phyloP scores from a whole-genome alignment of 1,140 invertebrate species.

The Diplogasteroides magnus region DNA sequence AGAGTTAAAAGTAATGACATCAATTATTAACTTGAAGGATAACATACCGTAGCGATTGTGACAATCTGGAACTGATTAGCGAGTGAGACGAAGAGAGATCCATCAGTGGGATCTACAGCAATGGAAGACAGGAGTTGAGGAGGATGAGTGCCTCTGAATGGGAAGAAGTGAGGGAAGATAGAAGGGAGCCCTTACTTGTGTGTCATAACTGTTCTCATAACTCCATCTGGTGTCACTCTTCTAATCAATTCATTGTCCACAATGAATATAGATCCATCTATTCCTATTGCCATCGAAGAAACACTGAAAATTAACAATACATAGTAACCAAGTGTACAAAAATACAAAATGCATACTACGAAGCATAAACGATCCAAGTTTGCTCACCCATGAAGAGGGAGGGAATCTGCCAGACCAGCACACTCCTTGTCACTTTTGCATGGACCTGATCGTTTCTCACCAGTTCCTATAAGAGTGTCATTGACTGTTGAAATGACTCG shows the following conservation, averaged over 20 bases:
- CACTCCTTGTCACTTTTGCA: background rate
- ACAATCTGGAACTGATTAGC: constrained; percentile 27
- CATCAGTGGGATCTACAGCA: constrained; percentile 30
- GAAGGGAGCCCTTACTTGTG: constrained; percentile 14
- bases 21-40: too few species aligned
- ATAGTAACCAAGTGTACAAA: too few species aligned
- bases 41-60: constrained; percentile 13
- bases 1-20: too few species aligned
- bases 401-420: too few species aligned
- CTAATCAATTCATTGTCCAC: constrained; percentile 91
- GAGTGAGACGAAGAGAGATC: constrained; percentile 31
- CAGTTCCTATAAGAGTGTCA: background rate
- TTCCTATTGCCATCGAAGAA: constrained; percentile 78
- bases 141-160: constrained; percentile 32
- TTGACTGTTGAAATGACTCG: too few species aligned
- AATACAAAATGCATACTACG: too few species aligned
- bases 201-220: constrained; percentile 51
- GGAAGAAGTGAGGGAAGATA: too few species aligned
- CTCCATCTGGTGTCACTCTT: constrained; percentile 77
- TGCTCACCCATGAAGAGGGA: too few species aligned
- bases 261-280: constrained; percentile 88
- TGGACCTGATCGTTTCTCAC: background rate
- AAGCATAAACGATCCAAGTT: too few species aligned
- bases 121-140: too few species aligned
- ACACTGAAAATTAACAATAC: constrained; percentile 80